Percentiles rank a stretch among this genome's conserved stretches.
Evolutionary conservation across 2,113 vertebrate genomes (phyloP).

Genomic region (Chlorodrepanis virens): DNA sequence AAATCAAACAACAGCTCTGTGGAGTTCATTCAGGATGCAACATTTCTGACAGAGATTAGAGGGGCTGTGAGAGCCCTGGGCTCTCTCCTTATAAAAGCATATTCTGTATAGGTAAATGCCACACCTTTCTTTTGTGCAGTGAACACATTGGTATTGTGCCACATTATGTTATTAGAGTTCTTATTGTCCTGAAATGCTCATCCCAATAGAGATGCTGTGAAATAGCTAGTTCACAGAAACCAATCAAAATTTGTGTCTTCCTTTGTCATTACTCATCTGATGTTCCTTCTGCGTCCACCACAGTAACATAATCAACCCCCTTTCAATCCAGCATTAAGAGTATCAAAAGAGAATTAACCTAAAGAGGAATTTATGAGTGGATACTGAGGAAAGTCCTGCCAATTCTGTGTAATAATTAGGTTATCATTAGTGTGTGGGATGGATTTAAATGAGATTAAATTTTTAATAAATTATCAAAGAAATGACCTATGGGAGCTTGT

Average conservation of each 20-base stretch:
- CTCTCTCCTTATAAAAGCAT: not conserved
- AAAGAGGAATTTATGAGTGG: not conserved
- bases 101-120: not conserved
- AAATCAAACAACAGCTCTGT: not conserved
- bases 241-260: not conserved
- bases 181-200: not conserved
- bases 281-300: not conserved
- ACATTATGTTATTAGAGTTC: not conserved
- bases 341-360: not conserved
- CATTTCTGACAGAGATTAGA: not conserved
- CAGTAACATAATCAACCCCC: not conserved
- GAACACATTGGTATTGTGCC: not conserved
- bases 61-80: not conserved
- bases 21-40: not conserved
- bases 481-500: not conserved
- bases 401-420: not conserved
- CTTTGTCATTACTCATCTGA: not conserved
- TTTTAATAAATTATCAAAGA: not conserved
- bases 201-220: not conserved
- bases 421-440: not conserved
- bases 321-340: not conserved
- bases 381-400: not conserved
- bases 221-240: not conserved
- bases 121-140: not conserved
- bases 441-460: not conserved